Percentiles rank a stretch among this genome's conserved stretches.
Evolutionary conservation across 2,113 vertebrate genomes (phyloP).

Genomic region (Passer domesticus): DNA sequence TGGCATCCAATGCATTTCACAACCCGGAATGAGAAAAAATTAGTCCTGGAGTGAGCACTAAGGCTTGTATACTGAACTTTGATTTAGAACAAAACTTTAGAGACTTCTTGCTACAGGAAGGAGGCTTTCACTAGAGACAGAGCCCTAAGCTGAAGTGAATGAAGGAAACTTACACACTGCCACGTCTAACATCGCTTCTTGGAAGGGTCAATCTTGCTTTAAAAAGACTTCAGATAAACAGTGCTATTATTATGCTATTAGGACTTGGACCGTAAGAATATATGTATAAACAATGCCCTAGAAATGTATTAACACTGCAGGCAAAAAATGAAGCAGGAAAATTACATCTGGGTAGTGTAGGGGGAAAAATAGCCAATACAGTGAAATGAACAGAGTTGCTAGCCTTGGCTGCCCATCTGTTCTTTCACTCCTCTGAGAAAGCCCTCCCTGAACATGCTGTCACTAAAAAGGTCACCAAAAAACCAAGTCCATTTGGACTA

Average conservation of each 20-base stretch:
- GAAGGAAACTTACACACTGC: neutral
- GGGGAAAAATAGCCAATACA: neutral
- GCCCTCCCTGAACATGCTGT: neutral
- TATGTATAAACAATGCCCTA: neutral
- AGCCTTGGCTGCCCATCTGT: conserved; percentile 10
- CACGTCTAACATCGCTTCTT: accelerated
- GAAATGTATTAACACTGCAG: neutral
- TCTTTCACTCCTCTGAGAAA: conserved; percentile 15
- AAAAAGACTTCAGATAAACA: neutral
- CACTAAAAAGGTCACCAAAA: conserved; percentile 14
- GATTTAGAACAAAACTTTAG: neutral
- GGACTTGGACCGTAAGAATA: neutral
- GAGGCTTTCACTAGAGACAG: neutral
- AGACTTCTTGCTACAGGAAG: neutral
- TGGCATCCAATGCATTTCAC: neutral
- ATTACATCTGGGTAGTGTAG: neutral
- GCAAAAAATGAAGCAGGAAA: neutral
- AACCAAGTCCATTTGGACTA: neutral
- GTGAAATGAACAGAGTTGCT: neutral
- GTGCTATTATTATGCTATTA: neutral
- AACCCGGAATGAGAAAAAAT: neutral
- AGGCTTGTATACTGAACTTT: neutral
- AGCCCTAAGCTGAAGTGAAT: neutral
- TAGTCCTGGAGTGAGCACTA: neutral
- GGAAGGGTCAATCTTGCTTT: neutral